phyloP scores from a whole-genome alignment of 2,113 vertebrate species.

The Podocnemis expansa region DNA sequence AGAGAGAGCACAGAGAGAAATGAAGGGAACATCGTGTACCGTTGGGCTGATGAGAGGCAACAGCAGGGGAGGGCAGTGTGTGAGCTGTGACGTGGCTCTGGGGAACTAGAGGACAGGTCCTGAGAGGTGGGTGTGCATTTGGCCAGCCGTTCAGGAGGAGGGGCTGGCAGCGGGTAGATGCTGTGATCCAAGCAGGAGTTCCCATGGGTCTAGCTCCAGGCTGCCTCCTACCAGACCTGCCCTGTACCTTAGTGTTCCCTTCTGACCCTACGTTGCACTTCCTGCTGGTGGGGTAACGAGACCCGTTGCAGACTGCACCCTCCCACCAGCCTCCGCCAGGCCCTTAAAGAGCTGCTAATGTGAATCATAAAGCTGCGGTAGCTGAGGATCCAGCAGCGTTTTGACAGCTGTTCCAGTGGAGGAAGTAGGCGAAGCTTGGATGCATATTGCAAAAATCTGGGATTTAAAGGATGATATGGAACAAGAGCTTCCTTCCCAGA shows the following conservation, averaged over 20 bases:
- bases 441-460: constrained; percentile 52
- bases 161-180: rapidly evolving
- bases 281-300: constrained; percentile 44
- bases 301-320: not conserved
- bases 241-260: not conserved
- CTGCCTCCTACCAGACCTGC: not conserved
- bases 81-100: not conserved
- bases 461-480: not conserved
- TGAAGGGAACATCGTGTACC: not conserved
- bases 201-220: not conserved
- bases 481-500: not conserved
- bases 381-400: constrained; percentile 78
- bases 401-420: constrained; percentile 87
- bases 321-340: constrained; percentile 64
- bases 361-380: constrained; percentile 76
- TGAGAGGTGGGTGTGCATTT: not conserved
- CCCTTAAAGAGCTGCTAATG: constrained; percentile 75
- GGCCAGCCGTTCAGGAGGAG: not conserved
- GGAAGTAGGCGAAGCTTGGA: constrained; percentile 85
- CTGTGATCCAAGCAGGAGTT: not conserved
- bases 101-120: not conserved
- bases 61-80: not conserved
- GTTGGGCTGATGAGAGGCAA: not conserved
- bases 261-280: not conserved
- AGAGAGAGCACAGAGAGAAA: not conserved